Conservation (phyloP, 2,797 vertebrate species). For the Pipistrellus pipistrellus region DNA sequence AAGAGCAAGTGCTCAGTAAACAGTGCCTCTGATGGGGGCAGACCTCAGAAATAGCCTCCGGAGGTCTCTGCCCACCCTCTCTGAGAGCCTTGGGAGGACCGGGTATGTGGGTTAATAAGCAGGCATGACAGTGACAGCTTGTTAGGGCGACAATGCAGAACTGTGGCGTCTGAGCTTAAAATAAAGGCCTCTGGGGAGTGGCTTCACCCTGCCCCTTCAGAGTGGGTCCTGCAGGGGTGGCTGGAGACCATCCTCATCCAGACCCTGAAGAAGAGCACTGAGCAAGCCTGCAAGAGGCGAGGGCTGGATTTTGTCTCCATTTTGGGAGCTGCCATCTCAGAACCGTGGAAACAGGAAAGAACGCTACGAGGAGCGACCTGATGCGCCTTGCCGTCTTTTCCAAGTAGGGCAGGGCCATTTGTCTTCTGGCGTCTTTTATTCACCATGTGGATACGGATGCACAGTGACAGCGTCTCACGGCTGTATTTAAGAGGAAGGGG, state of each 20-base stretch:
- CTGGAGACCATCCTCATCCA: not conserved
- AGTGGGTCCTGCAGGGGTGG: not conserved
- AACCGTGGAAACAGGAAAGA: not conserved
- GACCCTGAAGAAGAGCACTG: not conserved
- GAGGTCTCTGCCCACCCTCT: not conserved
- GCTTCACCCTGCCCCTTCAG: not conserved
- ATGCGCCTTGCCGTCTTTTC: not conserved
- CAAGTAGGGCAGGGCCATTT: not conserved
- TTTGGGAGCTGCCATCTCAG: not conserved
- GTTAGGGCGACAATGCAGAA: not conserved
- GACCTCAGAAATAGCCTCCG: not conserved
- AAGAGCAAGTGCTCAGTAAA: not conserved
- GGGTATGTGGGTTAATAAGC: not conserved
- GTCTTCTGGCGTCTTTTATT: not conserved
- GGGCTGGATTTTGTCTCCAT: not conserved
- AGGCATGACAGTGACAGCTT: not conserved
- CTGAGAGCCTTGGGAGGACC: conserved; percentile 27
- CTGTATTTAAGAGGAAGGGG: not conserved
- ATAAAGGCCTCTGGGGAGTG: not conserved
- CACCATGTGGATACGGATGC: not conserved
- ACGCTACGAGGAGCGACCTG: not conserved
- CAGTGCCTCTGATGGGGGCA: not conserved
- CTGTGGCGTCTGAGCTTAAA: not conserved
- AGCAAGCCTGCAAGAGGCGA: not conserved
- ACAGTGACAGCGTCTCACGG: not conserved